phyloP scores from a whole-genome alignment of 2,113 vertebrate species.

The Laticauda laticaudata region DNA sequence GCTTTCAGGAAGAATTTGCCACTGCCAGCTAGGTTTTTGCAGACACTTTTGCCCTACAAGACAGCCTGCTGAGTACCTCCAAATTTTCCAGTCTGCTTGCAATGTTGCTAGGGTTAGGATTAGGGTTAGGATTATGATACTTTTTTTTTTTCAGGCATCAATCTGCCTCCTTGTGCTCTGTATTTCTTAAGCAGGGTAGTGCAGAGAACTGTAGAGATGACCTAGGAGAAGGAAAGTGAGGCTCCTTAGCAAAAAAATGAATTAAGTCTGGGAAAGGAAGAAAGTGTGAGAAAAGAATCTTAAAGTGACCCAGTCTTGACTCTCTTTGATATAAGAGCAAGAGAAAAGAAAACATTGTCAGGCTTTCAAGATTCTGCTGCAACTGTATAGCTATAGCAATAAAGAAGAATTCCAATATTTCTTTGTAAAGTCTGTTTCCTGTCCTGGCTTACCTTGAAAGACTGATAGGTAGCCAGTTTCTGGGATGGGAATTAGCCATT shows the following conservation, averaged over 20 bases:
- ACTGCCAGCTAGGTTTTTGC: background rate
- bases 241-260: background rate
- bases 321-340: background rate
- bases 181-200: constrained; percentile 36
- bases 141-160: background rate
- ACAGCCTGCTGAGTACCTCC: background rate
- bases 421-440: background rate
- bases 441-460: background rate
- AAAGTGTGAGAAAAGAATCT: background rate
- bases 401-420: background rate
- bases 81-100: background rate
- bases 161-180: background rate
- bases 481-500: constrained; percentile 47
- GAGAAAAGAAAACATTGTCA: background rate
- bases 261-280: background rate
- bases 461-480: constrained; percentile 48
- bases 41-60: background rate
- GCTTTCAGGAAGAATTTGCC: background rate
- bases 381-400: background rate
- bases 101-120: no score
- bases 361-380: background rate
- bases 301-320: background rate
- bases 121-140: background rate
- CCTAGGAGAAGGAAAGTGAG: background rate
- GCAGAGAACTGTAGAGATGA: background rate